Conservation (phyloP, 2,113 vertebrate genomes). For the Tetrax tetrax region DNA sequence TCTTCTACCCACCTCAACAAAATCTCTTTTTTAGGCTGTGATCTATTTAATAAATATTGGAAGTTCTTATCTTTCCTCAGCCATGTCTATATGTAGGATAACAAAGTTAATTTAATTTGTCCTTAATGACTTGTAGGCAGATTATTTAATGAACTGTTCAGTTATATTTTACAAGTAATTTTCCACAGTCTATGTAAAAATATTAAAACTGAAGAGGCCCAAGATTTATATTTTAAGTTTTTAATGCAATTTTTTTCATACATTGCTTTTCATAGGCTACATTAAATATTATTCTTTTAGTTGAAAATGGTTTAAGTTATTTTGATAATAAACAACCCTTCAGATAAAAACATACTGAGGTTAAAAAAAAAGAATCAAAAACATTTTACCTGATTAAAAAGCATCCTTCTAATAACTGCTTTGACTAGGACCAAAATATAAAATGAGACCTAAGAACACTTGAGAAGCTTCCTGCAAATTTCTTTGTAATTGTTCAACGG, state of each 20-base stretch:
- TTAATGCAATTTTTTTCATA: neutral
- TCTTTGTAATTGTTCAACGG: neutral
- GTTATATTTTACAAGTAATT: neutral
- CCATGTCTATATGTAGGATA: neutral
- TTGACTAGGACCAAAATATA: neutral
- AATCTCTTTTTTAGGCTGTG: neutral
- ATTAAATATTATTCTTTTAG: neutral
- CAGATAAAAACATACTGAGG: neutral
- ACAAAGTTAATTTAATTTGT: neutral
- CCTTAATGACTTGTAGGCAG: neutral
- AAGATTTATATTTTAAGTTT: neutral
- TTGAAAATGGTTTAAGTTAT: neutral
- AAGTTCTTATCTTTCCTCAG: neutral
- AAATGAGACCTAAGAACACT: neutral
- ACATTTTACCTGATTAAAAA: neutral
- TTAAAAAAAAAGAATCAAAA: neutral
- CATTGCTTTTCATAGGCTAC: neutral
- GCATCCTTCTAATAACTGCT: neutral
- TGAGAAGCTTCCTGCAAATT: conserved; percentile 1
- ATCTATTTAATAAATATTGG: neutral
- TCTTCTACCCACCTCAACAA: neutral
- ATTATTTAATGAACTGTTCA: neutral
- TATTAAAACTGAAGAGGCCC: neutral
- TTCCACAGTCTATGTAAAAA: neutral
- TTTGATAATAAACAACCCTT: neutral